A percentile compares a stretch with the other conserved stretches of the same genome.
Evolutionary conservation across 1,140 invertebrate species (phyloP).

Genomic region (Tigriopus japonicus): DNA sequence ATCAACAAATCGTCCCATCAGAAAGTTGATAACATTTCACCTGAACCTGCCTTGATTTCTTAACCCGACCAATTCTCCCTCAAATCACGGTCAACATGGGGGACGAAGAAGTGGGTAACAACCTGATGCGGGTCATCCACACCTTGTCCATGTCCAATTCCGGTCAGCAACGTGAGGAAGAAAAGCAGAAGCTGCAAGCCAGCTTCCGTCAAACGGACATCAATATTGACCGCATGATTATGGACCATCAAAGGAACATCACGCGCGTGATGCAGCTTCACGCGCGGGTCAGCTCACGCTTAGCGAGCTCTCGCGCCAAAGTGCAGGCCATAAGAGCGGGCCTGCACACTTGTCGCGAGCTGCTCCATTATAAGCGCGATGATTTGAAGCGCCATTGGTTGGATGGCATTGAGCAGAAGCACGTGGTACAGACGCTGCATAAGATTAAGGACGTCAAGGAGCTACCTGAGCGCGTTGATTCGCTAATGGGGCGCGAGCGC

Average conservation of each 20-base stretch:
- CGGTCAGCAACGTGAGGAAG: background rate
- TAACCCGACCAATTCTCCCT: too few species aligned
- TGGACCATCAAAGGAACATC: background rate
- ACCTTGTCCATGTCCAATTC: background rate
- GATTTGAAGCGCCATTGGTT: conserved; percentile 81
- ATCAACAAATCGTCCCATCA: too few species aligned
- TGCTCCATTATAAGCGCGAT: conserved; percentile 73
- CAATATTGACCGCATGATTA: background rate
- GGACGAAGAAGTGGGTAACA: too few species aligned
- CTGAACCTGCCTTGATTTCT: too few species aligned
- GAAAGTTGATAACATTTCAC: too few species aligned
- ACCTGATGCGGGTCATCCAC: conserved; percentile 1
- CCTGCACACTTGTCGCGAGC: conserved; percentile 65
- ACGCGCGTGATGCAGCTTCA: conserved; percentile 39
- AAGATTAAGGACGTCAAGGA: conserved; percentile 36
- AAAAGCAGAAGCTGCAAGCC: background rate
- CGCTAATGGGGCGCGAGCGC: too few species aligned
- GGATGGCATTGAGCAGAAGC: conserved; percentile 78
- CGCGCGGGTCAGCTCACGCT: conserved; percentile 49
- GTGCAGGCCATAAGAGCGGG: conserved; percentile 69
- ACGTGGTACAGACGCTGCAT: conserved; percentile 62
- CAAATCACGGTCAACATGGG: too few species aligned
- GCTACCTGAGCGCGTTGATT: too few species aligned
- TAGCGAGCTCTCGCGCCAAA: conserved; percentile 57
- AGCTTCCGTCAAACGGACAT: background rate